Percentiles rank a stretch among this genome's conserved stretches.
Conservation (phyloP, 2,888 invertebrate species). For the Calliphora vomitoria region DNA sequence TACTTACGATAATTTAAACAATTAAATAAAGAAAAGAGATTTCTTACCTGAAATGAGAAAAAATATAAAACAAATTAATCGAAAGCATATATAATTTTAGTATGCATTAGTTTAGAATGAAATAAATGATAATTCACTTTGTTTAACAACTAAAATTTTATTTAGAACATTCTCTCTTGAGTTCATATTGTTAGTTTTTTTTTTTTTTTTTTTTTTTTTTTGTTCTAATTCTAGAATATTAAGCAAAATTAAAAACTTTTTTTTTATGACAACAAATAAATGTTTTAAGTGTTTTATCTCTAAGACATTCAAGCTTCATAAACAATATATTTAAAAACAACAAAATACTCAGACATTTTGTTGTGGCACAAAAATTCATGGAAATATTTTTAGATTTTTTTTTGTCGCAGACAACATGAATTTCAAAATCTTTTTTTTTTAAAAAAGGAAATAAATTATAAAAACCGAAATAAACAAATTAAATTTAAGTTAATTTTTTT, state of each 20-base stretch:
- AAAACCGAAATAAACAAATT: background rate
- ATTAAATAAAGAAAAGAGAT: too few species aligned
- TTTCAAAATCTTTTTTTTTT: background rate
- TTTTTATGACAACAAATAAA: conserved; percentile 1
- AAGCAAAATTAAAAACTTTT: background rate
- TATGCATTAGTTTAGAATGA: background rate
- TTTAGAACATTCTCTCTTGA: background rate
- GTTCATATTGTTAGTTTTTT: background rate
- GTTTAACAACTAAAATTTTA: background rate
- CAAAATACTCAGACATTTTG: background rate
- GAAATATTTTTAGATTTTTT: conserved; percentile 6
- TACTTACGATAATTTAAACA: background rate
- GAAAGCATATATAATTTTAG: background rate
- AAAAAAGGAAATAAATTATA: background rate
- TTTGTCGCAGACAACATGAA: background rate
- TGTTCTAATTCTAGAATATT: background rate
- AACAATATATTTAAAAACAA: background rate
- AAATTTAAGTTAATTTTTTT: background rate
- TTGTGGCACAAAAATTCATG: background rate
- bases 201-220: too few species aligned
- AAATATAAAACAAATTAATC: background rate
- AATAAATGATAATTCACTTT: background rate
- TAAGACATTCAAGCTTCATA: background rate
- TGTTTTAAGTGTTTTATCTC: background rate
- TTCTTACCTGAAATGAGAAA: conserved; percentile 44